These are phyloP conservation scores for Tolmerus cingulatus DNA, from an alignment of 2,888 invertebrate genomes.

Conservation along the genomic window DNA sequence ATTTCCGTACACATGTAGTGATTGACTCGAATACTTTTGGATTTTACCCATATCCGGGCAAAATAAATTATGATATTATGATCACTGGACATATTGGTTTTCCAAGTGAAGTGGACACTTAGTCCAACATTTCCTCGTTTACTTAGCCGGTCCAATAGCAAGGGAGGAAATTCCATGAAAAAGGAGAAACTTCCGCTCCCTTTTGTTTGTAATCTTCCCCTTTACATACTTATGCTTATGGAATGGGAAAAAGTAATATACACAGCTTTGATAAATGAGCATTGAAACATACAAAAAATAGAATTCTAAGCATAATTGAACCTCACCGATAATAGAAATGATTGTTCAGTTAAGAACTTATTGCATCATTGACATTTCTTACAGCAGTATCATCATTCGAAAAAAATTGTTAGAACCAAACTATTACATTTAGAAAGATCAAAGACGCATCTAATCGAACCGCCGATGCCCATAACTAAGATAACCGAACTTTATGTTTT, in stretches of 20 bases:
- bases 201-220: not conserved
- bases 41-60: slow-evolving; percentile 8
- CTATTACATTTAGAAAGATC: not conserved
- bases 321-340: not conserved
- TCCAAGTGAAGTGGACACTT: not conserved
- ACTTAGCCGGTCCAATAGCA: not conserved
- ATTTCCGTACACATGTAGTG: slow-evolving; percentile 39
- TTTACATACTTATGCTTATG: not conserved
- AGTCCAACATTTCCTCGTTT: not conserved
- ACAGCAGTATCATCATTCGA: not conserved
- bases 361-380: not conserved
- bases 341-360: not conserved
- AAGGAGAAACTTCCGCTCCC: not conserved
- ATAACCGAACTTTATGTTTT: not conserved
- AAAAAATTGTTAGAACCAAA: not conserved
- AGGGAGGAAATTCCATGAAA: not conserved
- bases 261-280: not conserved
- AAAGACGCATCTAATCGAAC: not conserved
- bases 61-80: slow-evolving; percentile 10
- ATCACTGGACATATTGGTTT: slow-evolving; percentile 12
- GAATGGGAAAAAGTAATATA: not conserved
- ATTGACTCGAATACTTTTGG: slow-evolving; percentile 33
- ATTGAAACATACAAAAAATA: not conserved
- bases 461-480: not conserved
- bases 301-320: not conserved